phyloP scores from a whole-genome alignment of 2,113 vertebrate species.

The Boulengeromyrus knoepffleri region DNA sequence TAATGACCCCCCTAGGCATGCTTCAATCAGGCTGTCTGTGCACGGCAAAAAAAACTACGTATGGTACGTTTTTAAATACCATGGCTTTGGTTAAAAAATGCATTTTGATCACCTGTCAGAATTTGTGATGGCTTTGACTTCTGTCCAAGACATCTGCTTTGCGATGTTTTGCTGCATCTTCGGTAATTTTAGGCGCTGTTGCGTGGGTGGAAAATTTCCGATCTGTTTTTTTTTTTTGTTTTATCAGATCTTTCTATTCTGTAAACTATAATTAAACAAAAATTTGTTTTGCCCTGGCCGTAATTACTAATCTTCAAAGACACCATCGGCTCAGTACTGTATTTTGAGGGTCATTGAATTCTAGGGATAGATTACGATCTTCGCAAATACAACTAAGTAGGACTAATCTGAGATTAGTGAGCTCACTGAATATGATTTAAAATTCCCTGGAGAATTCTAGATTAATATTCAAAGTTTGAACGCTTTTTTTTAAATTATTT shows the following conservation, averaged over 20 bases:
- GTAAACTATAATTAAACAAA: background rate
- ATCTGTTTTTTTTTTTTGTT: background rate
- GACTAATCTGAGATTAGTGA: background rate
- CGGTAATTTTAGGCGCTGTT: background rate
- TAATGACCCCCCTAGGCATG: background rate
- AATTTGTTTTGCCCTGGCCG: background rate
- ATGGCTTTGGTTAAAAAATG: background rate
- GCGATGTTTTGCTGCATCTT: background rate
- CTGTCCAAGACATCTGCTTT: background rate
- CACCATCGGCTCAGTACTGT: background rate
- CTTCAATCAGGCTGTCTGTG: background rate
- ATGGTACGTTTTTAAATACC: background rate
- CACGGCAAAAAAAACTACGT: background rate
- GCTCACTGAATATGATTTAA: background rate
- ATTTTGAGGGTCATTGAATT: background rate
- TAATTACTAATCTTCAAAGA: background rate
- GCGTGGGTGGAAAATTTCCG: background rate
- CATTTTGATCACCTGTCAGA: background rate
- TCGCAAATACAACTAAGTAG: background rate
- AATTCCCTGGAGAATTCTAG: background rate
- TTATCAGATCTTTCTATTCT: background rate
- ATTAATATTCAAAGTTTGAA: background rate
- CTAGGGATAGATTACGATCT: background rate
- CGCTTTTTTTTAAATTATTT: background rate
- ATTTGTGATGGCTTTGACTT: background rate